phyloP scores from a whole-genome alignment of 2,113 vertebrate genomes.

The Ictalurus punctatus region DNA sequence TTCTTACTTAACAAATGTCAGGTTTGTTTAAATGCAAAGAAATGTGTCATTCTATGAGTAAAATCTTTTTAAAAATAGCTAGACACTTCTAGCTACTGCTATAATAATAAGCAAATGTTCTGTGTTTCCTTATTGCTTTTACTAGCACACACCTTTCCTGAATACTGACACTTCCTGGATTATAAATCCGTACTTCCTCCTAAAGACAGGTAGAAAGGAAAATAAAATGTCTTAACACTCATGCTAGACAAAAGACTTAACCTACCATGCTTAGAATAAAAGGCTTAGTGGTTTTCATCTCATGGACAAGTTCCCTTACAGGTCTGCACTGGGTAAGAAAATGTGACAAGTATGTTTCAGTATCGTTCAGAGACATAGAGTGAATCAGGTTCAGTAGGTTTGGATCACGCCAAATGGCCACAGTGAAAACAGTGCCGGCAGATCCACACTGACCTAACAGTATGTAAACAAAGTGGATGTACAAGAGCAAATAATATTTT shows the following conservation, averaged over 20 bases:
- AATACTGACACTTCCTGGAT: neutral
- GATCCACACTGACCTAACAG: neutral
- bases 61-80: no score
- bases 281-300: constrained; percentile 78
- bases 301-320: constrained; percentile 43
- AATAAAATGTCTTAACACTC: no score
- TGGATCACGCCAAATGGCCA: neutral
- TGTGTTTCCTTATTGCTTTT: neutral
- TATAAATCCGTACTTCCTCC: neutral
- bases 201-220: neutral
- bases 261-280: constrained; percentile 61
- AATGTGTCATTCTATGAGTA: no score
- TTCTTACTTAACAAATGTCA: neutral
- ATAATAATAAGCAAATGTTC: neutral
- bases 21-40: no score
- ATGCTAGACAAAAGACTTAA: no score
- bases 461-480: neutral
- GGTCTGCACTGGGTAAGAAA: constrained; percentile 58
- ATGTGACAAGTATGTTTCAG: constrained; percentile 65
- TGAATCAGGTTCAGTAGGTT: constrained; percentile 46
- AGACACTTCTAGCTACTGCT: neutral
- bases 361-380: constrained; percentile 57
- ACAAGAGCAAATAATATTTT: neutral
- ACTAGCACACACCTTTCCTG: neutral
- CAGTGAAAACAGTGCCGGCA: no score